These are phyloP conservation scores for Aspidiotus destructor DNA, from an alignment of 2,888 invertebrate species.

Conservation along the genomic window DNA sequence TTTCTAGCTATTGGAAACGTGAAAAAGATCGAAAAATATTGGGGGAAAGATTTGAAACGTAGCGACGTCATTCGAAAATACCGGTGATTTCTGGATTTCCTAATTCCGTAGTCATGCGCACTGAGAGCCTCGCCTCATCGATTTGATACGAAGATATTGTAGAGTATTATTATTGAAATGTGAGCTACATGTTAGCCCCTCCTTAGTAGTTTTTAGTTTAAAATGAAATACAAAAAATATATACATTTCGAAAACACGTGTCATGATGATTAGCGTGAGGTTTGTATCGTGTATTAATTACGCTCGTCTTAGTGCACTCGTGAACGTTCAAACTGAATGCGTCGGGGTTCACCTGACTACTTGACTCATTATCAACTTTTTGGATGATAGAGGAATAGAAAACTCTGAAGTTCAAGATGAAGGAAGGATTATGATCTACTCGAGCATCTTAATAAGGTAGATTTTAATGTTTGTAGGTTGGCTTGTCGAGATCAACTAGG, in stretches of 20 bases:
- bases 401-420: no score
- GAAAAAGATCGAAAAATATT: no score
- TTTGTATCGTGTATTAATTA: slow-evolving; percentile 6
- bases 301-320: neutral
- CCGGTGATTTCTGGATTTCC: slow-evolving; percentile 1
- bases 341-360: no score
- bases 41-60: no score
- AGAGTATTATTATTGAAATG: no score
- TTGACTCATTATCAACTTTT: no score
- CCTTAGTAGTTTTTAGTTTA: slow-evolving; percentile 26
- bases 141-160: no score
- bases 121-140: neutral
- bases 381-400: no score
- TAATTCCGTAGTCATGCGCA: neutral
- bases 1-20: neutral
- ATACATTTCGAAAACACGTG: slow-evolving; percentile 18
- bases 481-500: neutral
- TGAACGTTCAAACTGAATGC: neutral
- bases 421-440: no score
- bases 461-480: no score
- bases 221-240: slow-evolving; percentile 14
- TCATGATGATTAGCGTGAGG: slow-evolving; percentile 20
- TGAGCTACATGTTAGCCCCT: slow-evolving; percentile 25
- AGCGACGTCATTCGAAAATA: neutral
- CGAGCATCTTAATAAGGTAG: no score